Percentiles rank a stretch among this genome's conserved stretches.
Conservation (phyloP, 2,888 invertebrate genomes). For the Mesoligia furuncula region DNA sequence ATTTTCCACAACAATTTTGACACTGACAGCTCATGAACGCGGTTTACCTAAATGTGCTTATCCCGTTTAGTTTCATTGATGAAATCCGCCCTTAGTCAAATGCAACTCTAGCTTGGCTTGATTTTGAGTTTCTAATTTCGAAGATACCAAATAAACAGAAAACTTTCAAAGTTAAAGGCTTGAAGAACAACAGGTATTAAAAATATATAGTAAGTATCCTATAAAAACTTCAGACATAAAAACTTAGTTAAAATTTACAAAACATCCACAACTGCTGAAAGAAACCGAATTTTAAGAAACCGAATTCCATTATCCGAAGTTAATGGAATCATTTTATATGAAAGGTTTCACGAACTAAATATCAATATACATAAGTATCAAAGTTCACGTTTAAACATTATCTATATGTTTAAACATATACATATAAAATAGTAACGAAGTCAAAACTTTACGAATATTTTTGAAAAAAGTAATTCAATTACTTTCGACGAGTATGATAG, state of each 20-base stretch:
- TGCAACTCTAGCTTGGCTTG: background rate
- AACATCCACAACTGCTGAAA: conserved; percentile 55
- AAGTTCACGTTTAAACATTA: conserved; percentile 31
- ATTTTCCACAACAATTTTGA: no score
- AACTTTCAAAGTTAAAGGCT: conserved; percentile 48
- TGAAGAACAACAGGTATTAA: conserved; percentile 44
- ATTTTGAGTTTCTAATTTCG: conserved; percentile 12
- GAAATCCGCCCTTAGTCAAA: no score
- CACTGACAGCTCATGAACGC: no score
- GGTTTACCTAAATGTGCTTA: background rate
- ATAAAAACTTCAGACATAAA: conserved; percentile 60
- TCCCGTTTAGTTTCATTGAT: background rate
- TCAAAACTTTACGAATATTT: no score
- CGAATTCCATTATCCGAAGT: conserved; percentile 3
- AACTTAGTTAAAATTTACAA: conserved; percentile 48
- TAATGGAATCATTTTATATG: conserved; percentile 44
- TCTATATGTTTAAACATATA: background rate
- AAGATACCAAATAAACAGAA: conserved; percentile 32
- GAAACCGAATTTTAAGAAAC: conserved; percentile 7
- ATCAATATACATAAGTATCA: conserved; percentile 44
- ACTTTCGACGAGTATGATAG: background rate
- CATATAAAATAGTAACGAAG: no score
- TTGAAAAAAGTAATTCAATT: background rate
- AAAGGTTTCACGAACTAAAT: conserved; percentile 40
- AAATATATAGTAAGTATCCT: conserved; percentile 51